Evolutionary conservation across 1,140 invertebrate genomes (phyloP), one percentile per base, ranked within the genome.

Genomic region (Drosophila jambulina): DNA sequence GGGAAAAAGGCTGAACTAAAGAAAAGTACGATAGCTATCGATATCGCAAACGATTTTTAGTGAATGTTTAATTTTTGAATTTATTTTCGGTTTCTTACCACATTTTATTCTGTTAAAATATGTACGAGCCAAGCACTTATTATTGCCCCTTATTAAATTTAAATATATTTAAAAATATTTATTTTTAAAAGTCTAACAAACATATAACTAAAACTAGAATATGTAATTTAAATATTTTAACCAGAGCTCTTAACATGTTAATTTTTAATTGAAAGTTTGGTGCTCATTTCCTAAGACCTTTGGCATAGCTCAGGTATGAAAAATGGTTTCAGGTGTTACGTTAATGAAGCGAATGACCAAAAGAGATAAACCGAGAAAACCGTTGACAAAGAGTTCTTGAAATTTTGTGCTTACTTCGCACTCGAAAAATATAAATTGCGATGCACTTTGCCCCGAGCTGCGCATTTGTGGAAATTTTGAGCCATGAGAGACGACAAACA

Each of bases 341-440:
- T 48, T 64, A 76, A 49, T 60, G 62, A 77, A 67, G 23, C 34
- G 25, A 53, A 34, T 54, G 27, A 45, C 49, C 54, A 58, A 38
- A 65, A 51, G 34, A 67, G 51, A 23, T 7, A 38, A 40, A 32
- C 19, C 15, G 13, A 69, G 32, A 75, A 74, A 54, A 29, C 27
- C 32, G 46, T 62, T 40, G 46, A 57, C 56, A n/a, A 54, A 56
- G 49, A 49, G 75, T 77, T 77, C 61, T 82, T 82, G 78, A 82
- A 48, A 75, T 65, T 75, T 87, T 87, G 19, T 80, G 83, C 84
- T 87, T 88, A 75, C 57, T 40, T 13, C 21, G 84, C 83, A 80
- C 15, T 25, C 10, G 12, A 58, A 75, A 72, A 65, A 80, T 80
- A 87, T 87, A 87, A 77, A 87, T 75, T 70, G 32, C 48, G 6